Evolutionary conservation across 2,797 vertebrate genomes (phyloP).

Genomic region (Xiphorhynchus erythropygius): DNA sequence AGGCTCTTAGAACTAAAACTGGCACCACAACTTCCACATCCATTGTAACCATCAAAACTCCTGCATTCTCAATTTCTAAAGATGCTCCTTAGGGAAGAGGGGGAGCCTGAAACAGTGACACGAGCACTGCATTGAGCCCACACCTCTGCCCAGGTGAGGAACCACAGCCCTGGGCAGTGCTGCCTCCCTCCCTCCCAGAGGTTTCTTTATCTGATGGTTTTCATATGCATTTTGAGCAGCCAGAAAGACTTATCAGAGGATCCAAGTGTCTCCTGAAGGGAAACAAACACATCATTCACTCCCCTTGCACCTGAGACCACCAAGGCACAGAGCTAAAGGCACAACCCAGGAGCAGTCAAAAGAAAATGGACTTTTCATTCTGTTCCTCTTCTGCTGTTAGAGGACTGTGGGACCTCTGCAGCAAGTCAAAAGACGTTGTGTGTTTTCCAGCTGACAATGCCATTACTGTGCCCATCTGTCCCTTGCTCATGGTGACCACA

Average conservation of each 20-base stretch:
- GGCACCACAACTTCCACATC: background rate
- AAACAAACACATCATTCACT: background rate
- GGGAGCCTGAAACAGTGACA: background rate
- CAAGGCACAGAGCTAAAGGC: background rate
- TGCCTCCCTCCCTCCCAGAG: background rate
- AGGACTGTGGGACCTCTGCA: background rate
- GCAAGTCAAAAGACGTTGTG: background rate
- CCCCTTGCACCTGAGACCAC: background rate
- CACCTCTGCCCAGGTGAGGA: background rate
- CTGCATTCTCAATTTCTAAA: background rate
- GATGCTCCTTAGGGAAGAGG: background rate
- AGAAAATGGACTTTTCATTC: background rate
- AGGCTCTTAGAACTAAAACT: background rate
- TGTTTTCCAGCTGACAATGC: background rate
- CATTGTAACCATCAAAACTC: background rate
- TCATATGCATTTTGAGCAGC: background rate
- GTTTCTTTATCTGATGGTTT: background rate
- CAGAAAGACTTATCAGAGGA: background rate
- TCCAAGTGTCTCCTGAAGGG: background rate
- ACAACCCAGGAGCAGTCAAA: background rate
- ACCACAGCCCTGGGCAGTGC: background rate
- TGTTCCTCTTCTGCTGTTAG: background rate
- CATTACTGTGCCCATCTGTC: too few relatives aligned
- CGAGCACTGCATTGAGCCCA: background rate
- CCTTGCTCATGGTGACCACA: background rate